Evolutionary conservation across 1,140 invertebrate genomes (phyloP), one percentile per base, ranked within the genome.

Genomic region (Matsumurasca onukii): DNA sequence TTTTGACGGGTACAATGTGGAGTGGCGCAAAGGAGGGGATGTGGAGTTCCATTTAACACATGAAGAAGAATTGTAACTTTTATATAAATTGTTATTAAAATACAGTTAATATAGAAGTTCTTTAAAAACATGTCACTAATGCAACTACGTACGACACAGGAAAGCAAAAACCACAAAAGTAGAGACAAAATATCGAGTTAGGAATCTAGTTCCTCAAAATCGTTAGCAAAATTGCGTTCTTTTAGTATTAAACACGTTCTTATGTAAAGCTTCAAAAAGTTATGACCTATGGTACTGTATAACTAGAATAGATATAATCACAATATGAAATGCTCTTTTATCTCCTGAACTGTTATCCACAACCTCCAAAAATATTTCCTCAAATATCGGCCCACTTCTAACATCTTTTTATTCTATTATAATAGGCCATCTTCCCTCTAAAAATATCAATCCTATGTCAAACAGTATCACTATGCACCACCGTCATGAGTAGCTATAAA

Each of bases 201-300:
- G 51, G 55, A 68, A 34, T 61, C 52, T 68, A 67, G 52, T 68
- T 68, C 67, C 31, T 59, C 31, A 68, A 68, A 68, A 68, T 39
- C 39, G 34, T 68, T 68, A 68, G 67, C 67, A 67, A 68, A 68
- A 68, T 68, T 68, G 67, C 55, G 61, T 68, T 34, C 34, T 29
- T 61, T 68, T 39, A 15, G 61, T 63, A 68, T 59, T 68, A 68
- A 57, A 68, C 55, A 65, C 45, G 45, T 55, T 68, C 67, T 59
- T 68, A 57, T 68, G 55, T 68, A 68, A 68, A 68, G 67, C 67
- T 61, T 68, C 67, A 68, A 68, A 68, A 68, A 68, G 51, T 68
- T 65, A 65, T 65, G 39, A 65, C 24, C 55, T 63, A 63, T 34
- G 29, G 29, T 63, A 63, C 51, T 57, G 55, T 68, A 68, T 68